phyloP scores from a whole-genome alignment of 2,113 vertebrate species.

The Mesembrinibis cayennensis region DNA sequence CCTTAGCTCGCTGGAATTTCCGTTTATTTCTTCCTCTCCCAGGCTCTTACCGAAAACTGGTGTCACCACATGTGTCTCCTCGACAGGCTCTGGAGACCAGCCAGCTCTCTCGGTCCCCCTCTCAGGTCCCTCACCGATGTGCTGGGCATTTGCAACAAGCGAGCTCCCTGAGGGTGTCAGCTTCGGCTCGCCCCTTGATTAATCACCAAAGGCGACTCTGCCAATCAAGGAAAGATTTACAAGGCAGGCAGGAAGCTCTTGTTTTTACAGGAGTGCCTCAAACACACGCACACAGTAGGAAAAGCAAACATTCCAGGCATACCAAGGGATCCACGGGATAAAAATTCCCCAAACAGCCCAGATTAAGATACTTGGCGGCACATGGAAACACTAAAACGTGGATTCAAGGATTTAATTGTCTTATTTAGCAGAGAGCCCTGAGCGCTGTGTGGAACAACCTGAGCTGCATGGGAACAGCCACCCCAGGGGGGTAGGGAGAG shows the following conservation, averaged over 20 bases:
- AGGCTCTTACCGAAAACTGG: not conserved
- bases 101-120: not conserved
- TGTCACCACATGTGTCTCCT: not conserved
- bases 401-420: slow-evolving; percentile 29
- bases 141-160: not conserved
- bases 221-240: slow-evolving; percentile 59
- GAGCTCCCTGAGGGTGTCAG: not conserved
- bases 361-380: slow-evolving; percentile 59
- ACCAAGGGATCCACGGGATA: slow-evolving; percentile 51
- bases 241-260: slow-evolving; percentile 53
- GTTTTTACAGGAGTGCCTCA: slow-evolving; percentile 59
- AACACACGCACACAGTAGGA: slow-evolving; percentile 62
- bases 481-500: not conserved
- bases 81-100: not conserved
- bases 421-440: not conserved
- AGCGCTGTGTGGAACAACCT: not conserved
- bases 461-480: not conserved
- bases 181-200: not conserved
- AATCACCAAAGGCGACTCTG: slow-evolving; percentile 18
- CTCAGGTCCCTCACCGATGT: not conserved
- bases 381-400: slow-evolving; percentile 54
- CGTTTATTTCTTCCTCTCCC: slow-evolving; percentile 52
- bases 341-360: slow-evolving; percentile 56
- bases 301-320: slow-evolving; percentile 71
- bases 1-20: slow-evolving; percentile 63